Base-by-base conservation (phyloP, 2,888 invertebrate genomes). In the Monochamus alternatus region DNA sequence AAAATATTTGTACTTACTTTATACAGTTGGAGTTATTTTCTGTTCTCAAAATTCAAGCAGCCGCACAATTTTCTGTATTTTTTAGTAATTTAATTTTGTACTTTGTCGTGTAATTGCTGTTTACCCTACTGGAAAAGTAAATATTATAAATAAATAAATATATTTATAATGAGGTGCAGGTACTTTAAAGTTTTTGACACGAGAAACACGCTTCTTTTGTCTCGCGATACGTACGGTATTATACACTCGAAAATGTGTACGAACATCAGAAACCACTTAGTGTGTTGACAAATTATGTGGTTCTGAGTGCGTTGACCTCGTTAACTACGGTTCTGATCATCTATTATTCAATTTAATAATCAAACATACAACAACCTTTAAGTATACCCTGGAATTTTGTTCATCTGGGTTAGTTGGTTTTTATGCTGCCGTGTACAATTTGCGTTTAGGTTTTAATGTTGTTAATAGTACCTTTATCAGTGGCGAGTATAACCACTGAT, bases 331-430 rank as follows among this genome's bases (percentile, higher is more conserved):
- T 47, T 30, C 64, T 12, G 30, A 38, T 51, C 64, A 30, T 31
- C 64, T 63, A n/a, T 43, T 43, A 43, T 64, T 47, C 31, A 64
- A 47, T 64, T 64, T 47, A 64, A 64, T 64, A 51, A 47, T 47
- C 22, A 38, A 38, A 38, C 38, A 38, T 2, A 38, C 38, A 38
- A 38, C 7, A 38, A 64, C 10, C 31, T 64, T 7, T 12, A 7
- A 47, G 31, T 47, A 47, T 38, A 47, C 47, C 22, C 30, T 22
- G 64, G 31, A 12, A 64, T 70, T 62, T 62, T 60, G 47, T 10
- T 31, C 9, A 32, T 58, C 4, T 51, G 14, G 38, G 52, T 32
- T 58, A 67, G 31, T 60, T 60, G 60, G 12, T 38, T 38, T 31
- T 44, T 44, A 44, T 64, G 10, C 5, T 64, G 22, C 12, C 12